Percentiles rank a stretch among this genome's conserved stretches.
These are phyloP conservation scores for Drosophila leontia DNA, from an alignment of 1,140 invertebrate species.

Conservation along the genomic window DNA sequence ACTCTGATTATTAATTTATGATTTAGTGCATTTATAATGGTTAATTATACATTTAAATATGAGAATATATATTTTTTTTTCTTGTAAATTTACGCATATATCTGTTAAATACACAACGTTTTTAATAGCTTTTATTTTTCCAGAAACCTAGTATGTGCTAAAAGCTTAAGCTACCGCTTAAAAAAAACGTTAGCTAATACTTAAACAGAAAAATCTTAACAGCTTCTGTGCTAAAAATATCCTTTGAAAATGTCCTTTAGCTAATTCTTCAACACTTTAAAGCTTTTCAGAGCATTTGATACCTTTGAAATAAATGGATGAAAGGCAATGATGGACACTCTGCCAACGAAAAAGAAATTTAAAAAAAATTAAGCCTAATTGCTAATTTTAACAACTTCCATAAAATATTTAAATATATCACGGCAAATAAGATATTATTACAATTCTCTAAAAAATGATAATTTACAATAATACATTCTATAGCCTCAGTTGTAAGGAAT, in stretches of 20 bases:
- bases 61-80: neutral
- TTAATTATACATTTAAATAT: neutral
- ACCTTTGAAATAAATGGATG: conserved; percentile 1
- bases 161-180: neutral
- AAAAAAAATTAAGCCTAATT: neutral
- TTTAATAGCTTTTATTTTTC: neutral
- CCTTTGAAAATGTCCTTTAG: neutral
- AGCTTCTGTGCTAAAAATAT: neutral
- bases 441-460: too few relatives aligned
- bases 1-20: neutral
- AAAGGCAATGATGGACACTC: too few relatives aligned
- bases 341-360: neutral
- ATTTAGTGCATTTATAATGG: too few relatives aligned
- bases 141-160: neutral
- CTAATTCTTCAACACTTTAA: conserved; percentile 1
- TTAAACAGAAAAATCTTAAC: neutral
- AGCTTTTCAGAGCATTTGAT: conserved; percentile 1
- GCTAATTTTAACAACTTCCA: too few relatives aligned
- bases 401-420: neutral
- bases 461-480: too few relatives aligned
- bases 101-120: too few relatives aligned
- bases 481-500: neutral
- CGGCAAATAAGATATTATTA: too few relatives aligned
- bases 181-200: conserved; percentile 2
- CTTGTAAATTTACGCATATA: neutral